phyloP scores from a whole-genome alignment of 2,888 invertebrate species.

The Hydrotaea diabolus region DNA sequence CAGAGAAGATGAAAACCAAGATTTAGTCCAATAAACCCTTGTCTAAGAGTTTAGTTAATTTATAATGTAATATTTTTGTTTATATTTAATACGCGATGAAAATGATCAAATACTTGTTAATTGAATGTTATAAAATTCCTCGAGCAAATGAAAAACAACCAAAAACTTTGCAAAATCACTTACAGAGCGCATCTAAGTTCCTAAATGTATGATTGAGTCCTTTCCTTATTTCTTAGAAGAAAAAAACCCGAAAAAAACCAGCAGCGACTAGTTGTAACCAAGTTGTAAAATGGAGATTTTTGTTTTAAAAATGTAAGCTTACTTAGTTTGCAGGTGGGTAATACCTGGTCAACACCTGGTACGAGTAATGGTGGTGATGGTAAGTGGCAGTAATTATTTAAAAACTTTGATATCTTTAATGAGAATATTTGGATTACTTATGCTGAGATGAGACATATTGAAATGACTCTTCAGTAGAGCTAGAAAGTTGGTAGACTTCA shows the following conservation, averaged over 20 bases:
- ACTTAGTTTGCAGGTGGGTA: too few relatives aligned
- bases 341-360: too few relatives aligned
- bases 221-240: conserved; percentile 16
- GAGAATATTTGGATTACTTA: too few relatives aligned
- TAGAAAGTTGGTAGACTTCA: too few relatives aligned
- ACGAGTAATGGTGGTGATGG: too few relatives aligned
- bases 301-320: neutral
- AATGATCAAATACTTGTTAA: conserved; percentile 54
- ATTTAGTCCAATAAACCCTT: neutral
- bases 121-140: conserved; percentile 53
- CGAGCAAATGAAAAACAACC: neutral
- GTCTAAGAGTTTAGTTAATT: conserved; percentile 56
- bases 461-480: too few relatives aligned
- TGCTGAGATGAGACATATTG: too few relatives aligned
- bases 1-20: neutral
- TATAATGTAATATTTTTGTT: conserved; percentile 23
- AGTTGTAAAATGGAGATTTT: neutral
- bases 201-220: conserved; percentile 59
- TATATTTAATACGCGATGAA: conserved; percentile 17
- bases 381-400: too few relatives aligned
- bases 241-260: too few relatives aligned
- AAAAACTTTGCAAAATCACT: conserved; percentile 56
- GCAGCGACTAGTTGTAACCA: conserved; percentile 8
- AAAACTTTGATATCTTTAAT: too few relatives aligned
- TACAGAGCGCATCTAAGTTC: conserved; percentile 71